Evolutionary conservation across 2,113 vertebrate species (phyloP), one percentile per base, ranked within the genome.

Genomic region (Camelus bactrianus): DNA sequence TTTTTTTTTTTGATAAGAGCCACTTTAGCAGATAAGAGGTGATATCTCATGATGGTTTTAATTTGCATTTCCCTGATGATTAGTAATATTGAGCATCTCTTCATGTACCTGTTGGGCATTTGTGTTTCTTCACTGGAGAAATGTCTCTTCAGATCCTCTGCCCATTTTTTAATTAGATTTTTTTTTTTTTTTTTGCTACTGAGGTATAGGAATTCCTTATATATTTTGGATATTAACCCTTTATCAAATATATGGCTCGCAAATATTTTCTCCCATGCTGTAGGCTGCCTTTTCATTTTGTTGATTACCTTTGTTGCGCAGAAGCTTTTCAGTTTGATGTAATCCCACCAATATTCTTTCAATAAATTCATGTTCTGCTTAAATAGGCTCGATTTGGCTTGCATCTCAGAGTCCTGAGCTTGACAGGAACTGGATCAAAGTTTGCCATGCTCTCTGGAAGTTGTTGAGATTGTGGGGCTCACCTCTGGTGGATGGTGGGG

Each of bases 321-420:
- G 24, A 76, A 73, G 32, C 76, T 89, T 75, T 75, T 83, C 28
- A n/a, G 54, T 69, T 89, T 90, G 70, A 76, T 69, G 13, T 69
- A 84, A 69, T 60, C 60, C 11, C 52, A 90, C 50, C 58, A 82
- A 14, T 62, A 32, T 92, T 80, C 13, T 86, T 28, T 65, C 35
- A 65, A 96, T 52, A 87, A 80, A 72, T 48, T 91, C 19, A 83
- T 65, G 46, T 86, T 84, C 75, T 91, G 35, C 76, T 96, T 94
- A 73, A 88, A 30, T 64, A 70, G 60, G 85, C 70, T 72, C 52
- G 62, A 73, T 90, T 96, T 91, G 24, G n/a, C 86, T 83, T 94
- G 77, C 50, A 75, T 65, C 67, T 95, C 73, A 82, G 92, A 92
- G 81, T 81, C 30, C 38, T 82, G 54, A 86, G 82, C 82, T 75